Evolutionary conservation across 2,888 invertebrate species (phyloP).

Genomic region (Pinctada fucata): DNA sequence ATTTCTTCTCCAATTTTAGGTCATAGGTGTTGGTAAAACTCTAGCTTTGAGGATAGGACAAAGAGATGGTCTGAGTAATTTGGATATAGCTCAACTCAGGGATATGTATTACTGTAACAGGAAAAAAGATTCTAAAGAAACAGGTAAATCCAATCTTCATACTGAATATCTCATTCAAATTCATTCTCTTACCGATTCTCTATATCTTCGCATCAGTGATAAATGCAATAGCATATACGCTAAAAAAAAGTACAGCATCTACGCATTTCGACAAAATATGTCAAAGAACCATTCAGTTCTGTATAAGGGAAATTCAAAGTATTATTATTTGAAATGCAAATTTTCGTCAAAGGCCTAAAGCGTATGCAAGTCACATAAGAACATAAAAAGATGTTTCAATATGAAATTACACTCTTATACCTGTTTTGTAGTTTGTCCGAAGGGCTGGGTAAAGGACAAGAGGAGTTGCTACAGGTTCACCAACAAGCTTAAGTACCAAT

Average conservation of each 20-base stretch:
- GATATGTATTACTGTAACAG: constrained; percentile 72
- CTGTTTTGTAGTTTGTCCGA: constrained; percentile 75
- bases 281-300: background rate
- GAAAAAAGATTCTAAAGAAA: constrained; percentile 57
- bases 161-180: background rate
- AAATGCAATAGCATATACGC: too few species aligned
- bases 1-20: constrained; percentile 47
- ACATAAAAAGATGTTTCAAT: too few species aligned
- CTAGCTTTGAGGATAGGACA: constrained; percentile 67
- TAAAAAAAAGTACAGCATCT: background rate
- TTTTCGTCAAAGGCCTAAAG: too few species aligned
- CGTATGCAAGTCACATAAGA: too few species aligned
- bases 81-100: constrained; percentile 71
- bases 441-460: constrained; percentile 78
- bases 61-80: constrained; percentile 65
- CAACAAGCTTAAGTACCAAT: constrained; percentile 65
- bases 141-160: constrained; percentile 42
- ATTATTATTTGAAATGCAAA: too few species aligned
- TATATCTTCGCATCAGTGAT: too few species aligned
- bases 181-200: background rate
- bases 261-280: background rate
- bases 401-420: too few species aligned
- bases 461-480: constrained; percentile 79
- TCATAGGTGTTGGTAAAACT: constrained; percentile 68
- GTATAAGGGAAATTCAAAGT: too few species aligned